These are phyloP conservation scores for Onychostoma macrolepis DNA, from an alignment of 2,113 vertebrate genomes.

Conservation along the genomic window DNA sequence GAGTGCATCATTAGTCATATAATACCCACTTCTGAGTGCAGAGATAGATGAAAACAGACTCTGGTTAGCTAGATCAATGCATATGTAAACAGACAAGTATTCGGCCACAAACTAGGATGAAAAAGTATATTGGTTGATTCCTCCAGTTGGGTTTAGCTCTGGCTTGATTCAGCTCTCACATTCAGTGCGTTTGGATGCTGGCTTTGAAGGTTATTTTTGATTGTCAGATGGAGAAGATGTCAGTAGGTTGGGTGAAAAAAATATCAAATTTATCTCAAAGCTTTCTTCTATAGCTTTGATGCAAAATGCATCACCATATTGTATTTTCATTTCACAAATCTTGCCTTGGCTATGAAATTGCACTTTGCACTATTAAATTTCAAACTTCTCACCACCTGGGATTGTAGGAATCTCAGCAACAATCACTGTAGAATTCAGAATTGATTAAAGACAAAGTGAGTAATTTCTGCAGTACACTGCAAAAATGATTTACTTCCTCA, in stretches of 20 bases:
- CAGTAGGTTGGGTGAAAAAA: slow-evolving; percentile 12
- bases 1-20: slow-evolving; percentile 51
- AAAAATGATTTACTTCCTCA: not conserved
- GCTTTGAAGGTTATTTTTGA: slow-evolving; percentile 31
- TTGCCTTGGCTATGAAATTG: slow-evolving; percentile 18
- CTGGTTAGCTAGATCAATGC: slow-evolving; percentile 30
- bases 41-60: slow-evolving; percentile 34
- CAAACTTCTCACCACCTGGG: not conserved
- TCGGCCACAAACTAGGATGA: slow-evolving; percentile 16
- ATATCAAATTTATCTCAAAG: slow-evolving; percentile 25
- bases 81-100: slow-evolving; percentile 36
- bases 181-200: not conserved
- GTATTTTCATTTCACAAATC: slow-evolving; percentile 24
- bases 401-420: not conserved
- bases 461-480: not conserved
- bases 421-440: not conserved
- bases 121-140: slow-evolving; percentile 12
- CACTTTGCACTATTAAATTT: slow-evolving; percentile 3
- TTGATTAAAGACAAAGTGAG: not conserved
- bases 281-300: slow-evolving; percentile 38
- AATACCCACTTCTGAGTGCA: not conserved
- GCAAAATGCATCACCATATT: slow-evolving; percentile 21
- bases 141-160: not conserved
- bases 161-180: not conserved
- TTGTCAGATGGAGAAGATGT: slow-evolving; percentile 1